A percentile compares a stretch with the other conserved stretches of the same genome.
Conservation (phyloP, 1,140 invertebrate genomes). For the Lepidurus apus region DNA sequence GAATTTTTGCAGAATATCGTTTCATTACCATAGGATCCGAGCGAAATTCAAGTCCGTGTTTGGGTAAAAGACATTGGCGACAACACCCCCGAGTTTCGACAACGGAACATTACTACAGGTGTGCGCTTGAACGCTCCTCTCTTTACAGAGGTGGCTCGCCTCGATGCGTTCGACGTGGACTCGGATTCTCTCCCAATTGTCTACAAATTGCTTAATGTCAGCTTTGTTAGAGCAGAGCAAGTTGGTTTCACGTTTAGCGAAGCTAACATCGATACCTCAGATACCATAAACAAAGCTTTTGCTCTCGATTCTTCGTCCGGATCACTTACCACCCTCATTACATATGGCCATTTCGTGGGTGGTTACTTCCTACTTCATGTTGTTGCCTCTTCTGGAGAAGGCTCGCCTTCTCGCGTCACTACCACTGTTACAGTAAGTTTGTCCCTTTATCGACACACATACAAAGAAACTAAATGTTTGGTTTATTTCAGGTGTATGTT, state of each 20-base stretch:
- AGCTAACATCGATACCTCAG: conserved; percentile 27
- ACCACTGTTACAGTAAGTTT: conserved; percentile 29
- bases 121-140: conserved; percentile 68
- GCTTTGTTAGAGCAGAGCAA: conserved; percentile 54
- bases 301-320: conserved; percentile 34
- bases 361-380: conserved; percentile 33
- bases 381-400: conserved; percentile 24
- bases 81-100: conserved; percentile 61
- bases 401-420: conserved; percentile 20
- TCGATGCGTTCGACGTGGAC: conserved; percentile 63
- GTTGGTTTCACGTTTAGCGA: conserved; percentile 46
- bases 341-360: conserved; percentile 31
- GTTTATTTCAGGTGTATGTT: conserved; percentile 56
- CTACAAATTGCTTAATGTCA: conserved; percentile 58
- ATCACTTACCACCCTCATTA: conserved; percentile 23
- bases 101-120: conserved; percentile 60
- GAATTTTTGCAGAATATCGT: conserved; percentile 12
- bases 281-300: conserved; percentile 35
- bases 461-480: conserved; percentile 35
- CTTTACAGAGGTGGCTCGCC: conserved; percentile 60
- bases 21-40: conserved; percentile 53
- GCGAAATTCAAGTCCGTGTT: conserved; percentile 61
- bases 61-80: conserved; percentile 66
- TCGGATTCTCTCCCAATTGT: conserved; percentile 57
- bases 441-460: conserved; percentile 35